Evolutionary conservation across 2,797 vertebrate genomes (phyloP).

Genomic region (Lophotriccus pileatus): DNA sequence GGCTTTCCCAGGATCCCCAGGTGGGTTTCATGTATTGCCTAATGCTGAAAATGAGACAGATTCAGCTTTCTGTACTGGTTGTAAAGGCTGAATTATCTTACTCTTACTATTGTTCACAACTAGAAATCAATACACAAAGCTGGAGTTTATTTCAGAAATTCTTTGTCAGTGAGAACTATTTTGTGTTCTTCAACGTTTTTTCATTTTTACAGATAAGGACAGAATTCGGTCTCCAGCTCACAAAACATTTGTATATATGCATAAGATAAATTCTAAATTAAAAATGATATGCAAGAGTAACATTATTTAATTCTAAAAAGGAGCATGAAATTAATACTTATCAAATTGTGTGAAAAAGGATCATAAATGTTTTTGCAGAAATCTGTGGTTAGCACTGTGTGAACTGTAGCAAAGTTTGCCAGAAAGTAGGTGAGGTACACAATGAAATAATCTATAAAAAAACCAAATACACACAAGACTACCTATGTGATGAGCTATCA

Average conservation of each 20-base stretch:
- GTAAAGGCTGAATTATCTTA: conserved; percentile 76
- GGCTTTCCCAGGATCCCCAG: conserved; percentile 84
- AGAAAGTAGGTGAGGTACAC: neutral
- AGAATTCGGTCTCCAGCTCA: neutral
- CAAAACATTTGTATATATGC: conserved; percentile 12
- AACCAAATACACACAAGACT: neutral
- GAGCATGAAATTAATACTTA: neutral
- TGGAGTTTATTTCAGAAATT: conserved; percentile 64
- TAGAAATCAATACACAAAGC: conserved; percentile 72
- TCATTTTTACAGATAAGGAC: neutral
- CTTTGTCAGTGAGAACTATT: conserved; percentile 43
- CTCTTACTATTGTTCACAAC: conserved; percentile 65
- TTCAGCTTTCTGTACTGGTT: conserved; percentile 67
- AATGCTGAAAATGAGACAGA: conserved; percentile 78
- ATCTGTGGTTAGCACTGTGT: neutral
- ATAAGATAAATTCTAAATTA: conserved; percentile 17
- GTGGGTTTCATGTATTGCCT: conserved; percentile 86
- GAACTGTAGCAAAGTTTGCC: neutral
- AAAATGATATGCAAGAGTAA: neutral
- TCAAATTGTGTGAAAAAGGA: neutral
- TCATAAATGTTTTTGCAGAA: neutral
- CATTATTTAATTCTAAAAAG: neutral
- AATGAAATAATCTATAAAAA: neutral
- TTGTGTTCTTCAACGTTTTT: conserved; percentile 32
- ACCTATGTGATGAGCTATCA: neutral